A percentile compares a stretch with the other conserved stretches of the same genome.
Conservation (phyloP, 37 sponge, comb jelly and placozoan species). For the Theonella swinhoei region DNA sequence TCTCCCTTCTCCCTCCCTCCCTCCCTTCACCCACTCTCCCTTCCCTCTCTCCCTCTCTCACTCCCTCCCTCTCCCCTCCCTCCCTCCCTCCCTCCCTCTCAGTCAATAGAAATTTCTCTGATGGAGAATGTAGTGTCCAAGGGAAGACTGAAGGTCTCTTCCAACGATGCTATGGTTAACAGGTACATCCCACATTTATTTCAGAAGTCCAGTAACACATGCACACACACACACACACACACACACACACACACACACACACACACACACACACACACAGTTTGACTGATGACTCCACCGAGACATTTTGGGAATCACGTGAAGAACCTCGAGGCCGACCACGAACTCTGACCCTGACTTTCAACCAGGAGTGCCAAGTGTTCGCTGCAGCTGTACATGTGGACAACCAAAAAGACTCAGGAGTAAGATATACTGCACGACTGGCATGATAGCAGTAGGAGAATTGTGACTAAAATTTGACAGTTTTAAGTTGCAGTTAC, state of each 20-base stretch:
- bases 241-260: too few species aligned
- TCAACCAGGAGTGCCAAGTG: slow-evolving; percentile 23
- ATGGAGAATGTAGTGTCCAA: slow-evolving; percentile 55
- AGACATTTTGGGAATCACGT: slow-evolving; percentile 97
- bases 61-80: too few species aligned
- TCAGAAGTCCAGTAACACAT: too few species aligned
- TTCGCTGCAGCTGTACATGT: slow-evolving; percentile 75
- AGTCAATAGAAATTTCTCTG: slow-evolving; percentile 49
- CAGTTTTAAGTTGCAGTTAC: neutral
- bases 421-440: too few species aligned
- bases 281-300: slow-evolving; percentile 89
- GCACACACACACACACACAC: too few species aligned
- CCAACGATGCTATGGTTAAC: slow-evolving; percentile 85
- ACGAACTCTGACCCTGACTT: slow-evolving; percentile 61
- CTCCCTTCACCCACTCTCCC: too few species aligned
- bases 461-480: too few species aligned
- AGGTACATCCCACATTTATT: too few species aligned
- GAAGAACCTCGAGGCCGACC: slow-evolving; percentile 72
- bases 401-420: slow-evolving; percentile 81
- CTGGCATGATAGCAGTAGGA: neutral
- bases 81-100: neutral
- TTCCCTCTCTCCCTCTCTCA: too few species aligned
- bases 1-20: too few species aligned
- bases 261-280: too few species aligned
- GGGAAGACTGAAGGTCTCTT: slow-evolving; percentile 78